Evolutionary conservation across 2,113 vertebrate genomes (phyloP).

Genomic region (Paralichthys olivaceus): DNA sequence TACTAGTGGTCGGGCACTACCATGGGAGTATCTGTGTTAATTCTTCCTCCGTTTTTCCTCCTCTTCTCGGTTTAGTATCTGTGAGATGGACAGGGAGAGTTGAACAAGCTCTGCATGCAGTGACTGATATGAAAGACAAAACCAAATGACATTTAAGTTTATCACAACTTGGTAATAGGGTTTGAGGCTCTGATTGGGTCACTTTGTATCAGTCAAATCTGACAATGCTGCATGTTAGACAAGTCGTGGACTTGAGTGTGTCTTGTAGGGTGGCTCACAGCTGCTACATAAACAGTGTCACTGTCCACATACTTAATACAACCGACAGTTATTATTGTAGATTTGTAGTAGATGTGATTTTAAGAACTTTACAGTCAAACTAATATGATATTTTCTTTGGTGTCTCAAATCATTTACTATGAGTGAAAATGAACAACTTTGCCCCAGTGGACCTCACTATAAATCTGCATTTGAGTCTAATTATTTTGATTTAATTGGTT

Average conservation of each 20-base stretch:
- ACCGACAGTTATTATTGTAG: neutral
- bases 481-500: slow-evolving; percentile 68
- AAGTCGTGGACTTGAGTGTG: neutral
- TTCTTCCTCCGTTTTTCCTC: neutral
- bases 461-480: slow-evolving; percentile 55
- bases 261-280: neutral
- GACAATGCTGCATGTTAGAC: neutral
- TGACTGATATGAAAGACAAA: slow-evolving; percentile 6
- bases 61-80: neutral
- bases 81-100: neutral
- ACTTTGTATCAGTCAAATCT: neutral
- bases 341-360: neutral
- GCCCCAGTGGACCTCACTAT: too few relatives aligned
- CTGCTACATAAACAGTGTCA: neutral
- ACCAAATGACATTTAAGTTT: neutral
- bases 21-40: too few relatives aligned
- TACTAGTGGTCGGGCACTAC: too few relatives aligned
- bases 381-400: neutral
- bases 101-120: neutral
- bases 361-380: neutral
- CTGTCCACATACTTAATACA: neutral
- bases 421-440: too few relatives aligned
- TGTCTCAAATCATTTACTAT: neutral
- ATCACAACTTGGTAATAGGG: neutral
- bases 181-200: neutral